These are phyloP conservation scores for Drymodes brunneopygia DNA, from an alignment of 2,113 vertebrate species.

Conservation along the genomic window DNA sequence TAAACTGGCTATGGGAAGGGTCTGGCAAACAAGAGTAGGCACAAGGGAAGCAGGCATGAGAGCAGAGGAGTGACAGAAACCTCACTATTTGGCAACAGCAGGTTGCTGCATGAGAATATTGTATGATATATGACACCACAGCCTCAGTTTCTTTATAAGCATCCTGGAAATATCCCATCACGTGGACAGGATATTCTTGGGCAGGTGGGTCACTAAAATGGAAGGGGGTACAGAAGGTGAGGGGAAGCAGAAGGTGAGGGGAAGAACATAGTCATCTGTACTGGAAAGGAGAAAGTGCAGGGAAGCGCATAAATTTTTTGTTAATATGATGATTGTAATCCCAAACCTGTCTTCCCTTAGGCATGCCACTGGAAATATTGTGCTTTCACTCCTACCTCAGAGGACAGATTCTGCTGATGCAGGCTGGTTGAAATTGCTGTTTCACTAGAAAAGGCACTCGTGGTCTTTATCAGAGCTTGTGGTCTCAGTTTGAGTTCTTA, in stretches of 20 bases:
- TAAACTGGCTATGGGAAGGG: background rate
- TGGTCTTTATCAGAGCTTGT: background rate
- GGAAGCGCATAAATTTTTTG: background rate
- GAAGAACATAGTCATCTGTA: background rate
- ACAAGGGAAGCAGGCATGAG: background rate
- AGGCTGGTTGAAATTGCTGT: background rate
- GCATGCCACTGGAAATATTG: slow-evolving; percentile 1
- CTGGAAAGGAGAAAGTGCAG: background rate
- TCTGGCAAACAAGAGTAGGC: background rate
- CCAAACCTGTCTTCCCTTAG: slow-evolving; percentile 29
- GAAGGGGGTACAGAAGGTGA: background rate
- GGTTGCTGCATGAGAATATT: background rate
- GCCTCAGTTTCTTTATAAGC: background rate
- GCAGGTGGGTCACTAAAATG: background rate
- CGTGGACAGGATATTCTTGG: background rate
- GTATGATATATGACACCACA: background rate
- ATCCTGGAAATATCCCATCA: background rate
- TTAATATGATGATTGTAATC: slow-evolving; percentile 4
- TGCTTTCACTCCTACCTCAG: background rate
- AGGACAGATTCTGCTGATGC: slow-evolving; percentile 27
- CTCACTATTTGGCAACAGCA: background rate
- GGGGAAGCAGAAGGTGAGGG: background rate
- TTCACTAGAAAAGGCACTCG: background rate
- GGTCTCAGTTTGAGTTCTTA: background rate
- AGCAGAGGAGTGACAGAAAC: background rate